phyloP scores from a whole-genome alignment of 1,140 invertebrate species.

The Aphidius ervi region DNA sequence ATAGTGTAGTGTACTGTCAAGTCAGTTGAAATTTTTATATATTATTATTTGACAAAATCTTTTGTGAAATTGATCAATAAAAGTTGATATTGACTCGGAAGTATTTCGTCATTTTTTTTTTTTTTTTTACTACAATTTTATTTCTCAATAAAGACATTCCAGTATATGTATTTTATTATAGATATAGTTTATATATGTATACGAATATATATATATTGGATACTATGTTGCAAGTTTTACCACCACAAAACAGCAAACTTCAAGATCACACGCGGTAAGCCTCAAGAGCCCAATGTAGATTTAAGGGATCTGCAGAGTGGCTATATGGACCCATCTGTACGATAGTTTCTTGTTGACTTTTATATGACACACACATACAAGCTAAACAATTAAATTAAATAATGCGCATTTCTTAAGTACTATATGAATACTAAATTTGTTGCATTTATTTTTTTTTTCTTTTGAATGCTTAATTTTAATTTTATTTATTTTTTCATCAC shows the following conservation, averaged over 20 bases:
- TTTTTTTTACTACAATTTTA: too few relatives aligned
- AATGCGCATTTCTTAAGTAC: constrained; percentile 1
- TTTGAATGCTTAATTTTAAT: too few relatives aligned
- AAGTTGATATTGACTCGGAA: too few relatives aligned
- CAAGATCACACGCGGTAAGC: constrained; percentile 12
- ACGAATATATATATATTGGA: constrained; percentile 43
- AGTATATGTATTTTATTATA: too few relatives aligned
- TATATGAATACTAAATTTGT: constrained; percentile 6
- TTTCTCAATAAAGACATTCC: too few relatives aligned
- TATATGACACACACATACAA: not conserved
- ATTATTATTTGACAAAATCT: too few relatives aligned
- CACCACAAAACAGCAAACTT: constrained; percentile 4
- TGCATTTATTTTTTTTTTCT: constrained; percentile 2
- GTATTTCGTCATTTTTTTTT: too few relatives aligned
- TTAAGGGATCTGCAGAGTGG: constrained; percentile 13
- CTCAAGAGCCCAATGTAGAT: constrained; percentile 16
- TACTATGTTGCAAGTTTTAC: not conserved
- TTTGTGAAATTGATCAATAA: too few relatives aligned
- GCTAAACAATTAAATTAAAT: constrained; percentile 11
- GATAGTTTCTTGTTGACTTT: constrained; percentile 1
- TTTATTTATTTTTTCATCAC: too few relatives aligned
- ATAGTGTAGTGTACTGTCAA: too few relatives aligned
- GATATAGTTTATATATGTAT: constrained; percentile 31
- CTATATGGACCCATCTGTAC: constrained; percentile 10
- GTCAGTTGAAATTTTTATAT: too few relatives aligned